A percentile compares a stretch with the other conserved stretches of the same genome.
Evolutionary conservation across 2,113 vertebrate genomes (phyloP).

Genomic region (Pungitius pungitius): DNA sequence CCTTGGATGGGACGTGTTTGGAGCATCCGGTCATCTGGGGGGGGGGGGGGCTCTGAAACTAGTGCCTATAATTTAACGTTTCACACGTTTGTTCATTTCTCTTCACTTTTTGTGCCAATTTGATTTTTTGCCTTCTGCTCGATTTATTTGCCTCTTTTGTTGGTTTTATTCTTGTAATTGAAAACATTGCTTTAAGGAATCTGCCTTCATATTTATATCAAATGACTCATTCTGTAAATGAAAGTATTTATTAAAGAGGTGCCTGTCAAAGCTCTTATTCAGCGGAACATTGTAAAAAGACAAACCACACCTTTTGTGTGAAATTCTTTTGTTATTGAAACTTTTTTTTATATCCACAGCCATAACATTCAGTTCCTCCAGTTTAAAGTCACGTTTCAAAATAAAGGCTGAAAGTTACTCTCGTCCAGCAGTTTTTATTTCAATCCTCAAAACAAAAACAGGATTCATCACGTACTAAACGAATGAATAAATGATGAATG

Average conservation of each 20-base stretch:
- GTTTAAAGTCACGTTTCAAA: slow-evolving; percentile 85
- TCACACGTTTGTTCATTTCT: slow-evolving; percentile 76
- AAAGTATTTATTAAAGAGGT: slow-evolving; percentile 81
- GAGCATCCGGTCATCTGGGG: slow-evolving; percentile 42
- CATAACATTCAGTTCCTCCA: slow-evolving; percentile 78
- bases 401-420: slow-evolving; percentile 67
- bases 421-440: background rate
- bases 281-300: slow-evolving; percentile 70
- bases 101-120: slow-evolving; percentile 90
- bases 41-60: slow-evolving; percentile 71
- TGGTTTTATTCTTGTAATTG: slow-evolving; percentile 65
- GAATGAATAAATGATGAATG: no score
- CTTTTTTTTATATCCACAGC: slow-evolving; percentile 83
- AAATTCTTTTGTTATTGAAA: slow-evolving; percentile 78
- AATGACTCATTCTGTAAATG: slow-evolving; percentile 76
- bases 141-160: slow-evolving; percentile 80
- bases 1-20: slow-evolving; percentile 6
- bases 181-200: slow-evolving; percentile 76
- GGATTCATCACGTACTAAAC: no score
- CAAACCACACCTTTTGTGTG: slow-evolving; percentile 78
- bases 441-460: background rate
- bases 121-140: slow-evolving; percentile 83
- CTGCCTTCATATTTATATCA: slow-evolving; percentile 81
- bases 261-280: slow-evolving; percentile 65
- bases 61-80: slow-evolving; percentile 98